Conservation (phyloP, 2,888 invertebrate genomes). For the Patella ulyssiponensis region DNA sequence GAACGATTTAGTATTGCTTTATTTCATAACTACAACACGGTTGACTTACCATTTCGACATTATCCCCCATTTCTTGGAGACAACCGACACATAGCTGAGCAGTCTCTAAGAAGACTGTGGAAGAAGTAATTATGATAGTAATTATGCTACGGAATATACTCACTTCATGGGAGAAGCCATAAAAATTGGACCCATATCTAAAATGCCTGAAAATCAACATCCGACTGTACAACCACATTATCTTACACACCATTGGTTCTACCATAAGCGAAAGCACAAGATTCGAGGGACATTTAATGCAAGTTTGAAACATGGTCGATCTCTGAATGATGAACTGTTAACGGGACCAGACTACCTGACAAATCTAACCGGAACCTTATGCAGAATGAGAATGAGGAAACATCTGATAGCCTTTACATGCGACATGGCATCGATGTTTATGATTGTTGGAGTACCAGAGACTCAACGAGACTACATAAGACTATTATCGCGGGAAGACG, state of each 20-base stretch:
- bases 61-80: constrained; percentile 15
- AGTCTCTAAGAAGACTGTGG: not conserved
- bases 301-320: constrained; percentile 27
- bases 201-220: not conserved
- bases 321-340: constrained; percentile 33
- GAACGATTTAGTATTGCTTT: constrained; percentile 20
- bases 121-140: not conserved
- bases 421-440: constrained; percentile 39
- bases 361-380: constrained; percentile 33
- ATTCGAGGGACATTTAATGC: constrained; percentile 40
- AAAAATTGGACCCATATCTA: constrained; percentile 13
- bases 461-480: constrained; percentile 29
- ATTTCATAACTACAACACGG: not conserved
- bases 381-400: constrained; percentile 21
- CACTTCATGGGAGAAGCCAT: constrained; percentile 23
- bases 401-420: constrained; percentile 33
- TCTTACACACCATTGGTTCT: constrained; percentile 1
- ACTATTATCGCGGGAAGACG: constrained; percentile 31
- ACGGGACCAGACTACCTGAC: constrained; percentile 38
- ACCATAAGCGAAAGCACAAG: constrained; percentile 10
- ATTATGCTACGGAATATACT: not conserved
- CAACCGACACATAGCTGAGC: constrained; percentile 26
- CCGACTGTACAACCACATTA: not conserved
- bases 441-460: constrained; percentile 9
- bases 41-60: constrained; percentile 32